Evolutionary conservation across 2,797 vertebrate genomes (phyloP).

Genomic region (Xiphophorus birchmanni): DNA sequence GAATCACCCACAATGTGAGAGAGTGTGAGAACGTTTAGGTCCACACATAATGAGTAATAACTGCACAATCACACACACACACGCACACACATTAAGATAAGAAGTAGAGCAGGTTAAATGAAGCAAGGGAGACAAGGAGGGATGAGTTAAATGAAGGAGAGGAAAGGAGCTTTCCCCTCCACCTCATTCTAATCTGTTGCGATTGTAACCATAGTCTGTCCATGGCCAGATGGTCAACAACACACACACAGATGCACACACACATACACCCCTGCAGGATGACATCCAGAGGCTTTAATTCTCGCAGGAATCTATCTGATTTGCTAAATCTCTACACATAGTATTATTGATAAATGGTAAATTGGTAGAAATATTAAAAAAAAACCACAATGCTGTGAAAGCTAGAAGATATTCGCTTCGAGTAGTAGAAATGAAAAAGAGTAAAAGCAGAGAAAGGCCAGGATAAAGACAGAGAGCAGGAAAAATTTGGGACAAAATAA

Average conservation of each 20-base stretch:
- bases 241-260: conserved; percentile 22
- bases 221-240: conserved; percentile 68
- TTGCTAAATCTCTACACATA: conserved; percentile 27
- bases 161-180: conserved; percentile 72
- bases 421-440: conserved; percentile 31
- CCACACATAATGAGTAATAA: not conserved
- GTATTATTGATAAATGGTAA: conserved; percentile 29
- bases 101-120: conserved; percentile 73
- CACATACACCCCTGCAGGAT: not conserved
- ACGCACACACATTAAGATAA: conserved; percentile 22
- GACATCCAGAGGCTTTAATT: conserved; percentile 42
- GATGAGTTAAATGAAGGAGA: conserved; percentile 78
- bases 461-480: conserved; percentile 28
- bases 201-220: conserved; percentile 69
- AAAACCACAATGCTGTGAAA: conserved; percentile 11
- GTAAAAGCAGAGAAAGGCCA: conserved; percentile 30
- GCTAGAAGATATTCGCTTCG: conserved; percentile 43
- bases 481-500: conserved; percentile 62
- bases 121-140: conserved; percentile 71
- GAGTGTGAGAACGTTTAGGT: not conserved
- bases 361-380: conserved; percentile 26
- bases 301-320: conserved; percentile 39
- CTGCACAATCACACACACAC: not conserved
- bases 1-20: not conserved
- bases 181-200: conserved; percentile 76